Evolutionary conservation across 1,140 invertebrate genomes (phyloP).

Genomic region (Steinernema khuongi): DNA sequence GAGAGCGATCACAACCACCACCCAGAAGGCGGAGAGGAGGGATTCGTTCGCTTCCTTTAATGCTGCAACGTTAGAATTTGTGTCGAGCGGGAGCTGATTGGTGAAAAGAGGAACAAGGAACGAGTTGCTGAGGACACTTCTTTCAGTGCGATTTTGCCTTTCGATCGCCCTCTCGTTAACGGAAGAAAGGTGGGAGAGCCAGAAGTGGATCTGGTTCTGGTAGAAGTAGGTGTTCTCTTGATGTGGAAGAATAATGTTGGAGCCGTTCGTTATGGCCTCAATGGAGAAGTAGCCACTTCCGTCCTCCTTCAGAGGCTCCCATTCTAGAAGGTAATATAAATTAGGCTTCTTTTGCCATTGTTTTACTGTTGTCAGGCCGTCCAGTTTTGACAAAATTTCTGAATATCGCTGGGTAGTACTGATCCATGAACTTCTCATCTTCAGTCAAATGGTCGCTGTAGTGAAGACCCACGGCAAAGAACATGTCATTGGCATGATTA

Average conservation of each 20-base stretch:
- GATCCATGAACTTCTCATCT: slow-evolving; percentile 18
- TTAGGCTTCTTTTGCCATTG: neutral
- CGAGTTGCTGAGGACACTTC: too few relatives aligned
- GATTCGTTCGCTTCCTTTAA: too few relatives aligned
- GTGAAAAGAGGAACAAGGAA: too few relatives aligned
- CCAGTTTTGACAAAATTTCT: slow-evolving; percentile 20
- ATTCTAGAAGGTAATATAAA: neutral
- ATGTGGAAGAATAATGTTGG: neutral
- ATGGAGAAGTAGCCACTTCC: neutral
- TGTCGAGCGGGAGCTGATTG: too few relatives aligned
- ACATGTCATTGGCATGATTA: slow-evolving; percentile 6
- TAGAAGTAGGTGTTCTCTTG: neutral
- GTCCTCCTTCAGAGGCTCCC: neutral
- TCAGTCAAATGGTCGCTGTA: neutral
- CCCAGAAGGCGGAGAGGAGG: too few relatives aligned
- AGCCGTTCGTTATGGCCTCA: neutral
- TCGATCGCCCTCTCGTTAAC: neutral
- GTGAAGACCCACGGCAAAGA: slow-evolving; percentile 9
- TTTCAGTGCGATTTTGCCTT: too few relatives aligned
- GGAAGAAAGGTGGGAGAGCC: neutral
- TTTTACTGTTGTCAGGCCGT: neutral
- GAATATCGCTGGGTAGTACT: slow-evolving; percentile 17
- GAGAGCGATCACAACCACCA: too few relatives aligned
- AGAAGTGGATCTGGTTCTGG: neutral
- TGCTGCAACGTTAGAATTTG: too few relatives aligned